Evolutionary conservation across 2,797 vertebrate genomes (phyloP).

Genomic region (Picus viridis): DNA sequence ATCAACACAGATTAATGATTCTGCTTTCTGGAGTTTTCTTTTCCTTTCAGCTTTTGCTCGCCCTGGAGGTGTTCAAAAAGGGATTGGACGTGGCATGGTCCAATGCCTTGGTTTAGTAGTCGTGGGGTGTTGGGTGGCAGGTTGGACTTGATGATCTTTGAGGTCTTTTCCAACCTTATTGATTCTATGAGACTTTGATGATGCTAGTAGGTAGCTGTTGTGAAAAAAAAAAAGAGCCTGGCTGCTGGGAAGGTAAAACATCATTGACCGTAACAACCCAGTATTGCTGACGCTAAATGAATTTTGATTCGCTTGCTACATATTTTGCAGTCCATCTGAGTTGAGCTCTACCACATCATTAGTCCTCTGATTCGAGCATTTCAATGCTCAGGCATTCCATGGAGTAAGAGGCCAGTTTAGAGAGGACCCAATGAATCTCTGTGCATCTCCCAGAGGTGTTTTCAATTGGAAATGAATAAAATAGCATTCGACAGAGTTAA

Average conservation of each 20-base stretch:
- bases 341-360: conserved; percentile 14
- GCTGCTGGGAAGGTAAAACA: conserved; percentile 42
- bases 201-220: conserved; percentile 41
- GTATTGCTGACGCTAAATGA: conserved; percentile 26
- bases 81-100: too few relatives aligned
- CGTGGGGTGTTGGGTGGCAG: too few relatives aligned
- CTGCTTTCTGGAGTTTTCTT: not conserved
- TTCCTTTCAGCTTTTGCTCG: not conserved
- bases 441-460: conserved; percentile 28
- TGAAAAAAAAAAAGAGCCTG: conserved; percentile 40
- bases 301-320: not conserved
- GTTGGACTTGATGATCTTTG: too few relatives aligned
- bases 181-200: not conserved
- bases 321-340: conserved; percentile 24
- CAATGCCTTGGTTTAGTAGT: too few relatives aligned
- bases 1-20: conserved; percentile 40
- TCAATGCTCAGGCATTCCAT: not conserved
- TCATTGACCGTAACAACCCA: not conserved
- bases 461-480: conserved; percentile 52
- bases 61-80: not conserved
- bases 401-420: conserved; percentile 13
- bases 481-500: conserved; percentile 45
- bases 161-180: too few relatives aligned
- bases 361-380: not conserved
- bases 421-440: not conserved